Evolutionary conservation across 2,113 vertebrate species (phyloP).

Genomic region (Bungarus multicinctus): DNA sequence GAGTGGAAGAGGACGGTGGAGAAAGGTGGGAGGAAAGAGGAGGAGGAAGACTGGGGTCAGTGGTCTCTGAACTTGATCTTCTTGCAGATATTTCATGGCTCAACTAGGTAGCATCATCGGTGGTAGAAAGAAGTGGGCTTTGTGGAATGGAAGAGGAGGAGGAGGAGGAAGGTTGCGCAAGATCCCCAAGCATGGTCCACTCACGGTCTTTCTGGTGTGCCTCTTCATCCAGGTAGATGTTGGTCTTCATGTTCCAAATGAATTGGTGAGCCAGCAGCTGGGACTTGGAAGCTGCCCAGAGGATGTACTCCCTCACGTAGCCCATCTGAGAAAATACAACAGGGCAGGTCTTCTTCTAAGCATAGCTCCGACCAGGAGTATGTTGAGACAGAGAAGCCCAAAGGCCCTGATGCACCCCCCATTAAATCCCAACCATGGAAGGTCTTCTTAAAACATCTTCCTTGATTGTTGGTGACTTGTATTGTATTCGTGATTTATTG

Average conservation of each 20-base stretch:
- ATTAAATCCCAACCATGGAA: neutral
- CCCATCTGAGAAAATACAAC: conserved; percentile 82
- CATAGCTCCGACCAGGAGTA: too few species aligned
- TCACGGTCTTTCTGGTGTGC: conserved; percentile 92
- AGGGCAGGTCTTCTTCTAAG: neutral
- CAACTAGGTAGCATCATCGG: too few species aligned
- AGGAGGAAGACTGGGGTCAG: too few species aligned
- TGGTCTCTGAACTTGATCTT: too few species aligned
- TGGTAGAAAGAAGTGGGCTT: too few species aligned
- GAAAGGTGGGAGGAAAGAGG: too few species aligned
- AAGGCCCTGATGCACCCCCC: neutral
- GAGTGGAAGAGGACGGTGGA: too few species aligned
- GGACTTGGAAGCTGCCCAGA: conserved; percentile 93
- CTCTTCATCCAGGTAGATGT: conserved; percentile 91
- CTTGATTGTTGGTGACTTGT: neutral
- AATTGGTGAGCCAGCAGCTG: conserved; percentile 96
- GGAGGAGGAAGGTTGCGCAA: too few species aligned
- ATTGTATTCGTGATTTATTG: neutral
- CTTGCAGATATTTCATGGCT: too few species aligned
- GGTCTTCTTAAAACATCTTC: neutral
- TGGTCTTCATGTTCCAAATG: conserved; percentile 99
- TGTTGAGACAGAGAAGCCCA: neutral
- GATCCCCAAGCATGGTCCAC: conserved; percentile 46
- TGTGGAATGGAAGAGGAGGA: too few species aligned
- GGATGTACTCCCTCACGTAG: conserved; percentile 93